Percentiles rank a stretch among this genome's conserved stretches.
phyloP scores from a whole-genome alignment of 2,113 vertebrate species.

The Paraplagusia blochii region DNA sequence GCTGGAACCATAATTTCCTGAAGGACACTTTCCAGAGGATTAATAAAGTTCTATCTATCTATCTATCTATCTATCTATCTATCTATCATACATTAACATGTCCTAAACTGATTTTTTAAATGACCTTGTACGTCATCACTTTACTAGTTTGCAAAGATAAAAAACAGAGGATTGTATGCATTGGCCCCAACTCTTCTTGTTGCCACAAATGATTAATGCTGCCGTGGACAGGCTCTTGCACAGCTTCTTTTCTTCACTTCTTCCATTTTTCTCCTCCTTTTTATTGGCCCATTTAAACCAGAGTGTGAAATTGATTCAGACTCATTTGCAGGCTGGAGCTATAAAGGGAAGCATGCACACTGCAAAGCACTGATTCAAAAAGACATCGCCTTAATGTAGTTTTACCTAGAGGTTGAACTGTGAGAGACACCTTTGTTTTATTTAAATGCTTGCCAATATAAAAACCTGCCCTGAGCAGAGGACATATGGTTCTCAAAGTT shows the following conservation, averaged over 20 bases:
- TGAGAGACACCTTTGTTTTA: slow-evolving; percentile 1
- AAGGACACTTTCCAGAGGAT: too few species aligned
- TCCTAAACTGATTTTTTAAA: too few species aligned
- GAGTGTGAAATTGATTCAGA: slow-evolving; percentile 58
- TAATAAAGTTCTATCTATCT: too few species aligned
- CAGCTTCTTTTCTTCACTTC: slow-evolving; percentile 41
- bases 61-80: too few species aligned
- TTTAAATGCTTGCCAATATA: neutral
- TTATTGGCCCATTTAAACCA: slow-evolving; percentile 56
- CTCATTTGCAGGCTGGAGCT: slow-evolving; percentile 58
- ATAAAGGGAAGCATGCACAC: slow-evolving; percentile 32
- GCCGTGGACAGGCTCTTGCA: slow-evolving; percentile 53
- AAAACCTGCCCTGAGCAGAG: too few species aligned
- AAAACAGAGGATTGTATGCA: too few species aligned
- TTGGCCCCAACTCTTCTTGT: slow-evolving; percentile 4
- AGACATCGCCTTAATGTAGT: slow-evolving; percentile 8
- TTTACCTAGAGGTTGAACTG: slow-evolving; percentile 7
- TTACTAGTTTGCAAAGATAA: too few species aligned
- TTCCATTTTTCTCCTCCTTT: slow-evolving; percentile 50
- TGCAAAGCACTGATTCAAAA: slow-evolving; percentile 38
- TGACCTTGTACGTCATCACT: too few species aligned
- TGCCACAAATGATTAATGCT: slow-evolving; percentile 65
- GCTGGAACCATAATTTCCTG: too few species aligned
- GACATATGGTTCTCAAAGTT: too few species aligned
- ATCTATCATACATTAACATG: too few species aligned